Conservation (phyloP, 2,113 vertebrate species). For the Chiloscyllium plagiosum region DNA sequence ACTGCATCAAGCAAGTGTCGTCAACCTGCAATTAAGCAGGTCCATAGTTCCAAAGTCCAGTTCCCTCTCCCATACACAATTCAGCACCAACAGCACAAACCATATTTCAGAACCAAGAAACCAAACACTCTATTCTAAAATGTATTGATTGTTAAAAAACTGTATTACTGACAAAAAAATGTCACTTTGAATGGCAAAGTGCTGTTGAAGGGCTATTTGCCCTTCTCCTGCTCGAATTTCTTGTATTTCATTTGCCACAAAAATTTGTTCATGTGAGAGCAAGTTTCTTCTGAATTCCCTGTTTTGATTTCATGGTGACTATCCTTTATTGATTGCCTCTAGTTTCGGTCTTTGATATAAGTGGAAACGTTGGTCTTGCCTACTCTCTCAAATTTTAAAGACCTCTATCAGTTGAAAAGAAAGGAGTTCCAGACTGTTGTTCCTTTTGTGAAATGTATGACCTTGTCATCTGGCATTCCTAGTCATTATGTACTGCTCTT, state of each 20-base stretch:
- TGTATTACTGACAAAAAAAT: constrained; percentile 40
- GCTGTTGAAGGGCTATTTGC: no score
- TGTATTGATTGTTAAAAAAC: constrained; percentile 42
- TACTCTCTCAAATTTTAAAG: neutral
- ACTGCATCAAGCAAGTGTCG: constrained; percentile 93
- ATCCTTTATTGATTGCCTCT: neutral
- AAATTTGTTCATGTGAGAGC: neutral
- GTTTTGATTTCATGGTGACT: neutral
- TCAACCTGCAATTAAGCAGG: constrained; percentile 92
- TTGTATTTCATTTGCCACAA: neutral
- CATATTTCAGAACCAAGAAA: constrained; percentile 98
- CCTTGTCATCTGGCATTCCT: neutral
- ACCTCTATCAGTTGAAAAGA: neutral
- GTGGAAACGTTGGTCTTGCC: neutral
- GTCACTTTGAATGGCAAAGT: no score
- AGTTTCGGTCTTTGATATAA: neutral
- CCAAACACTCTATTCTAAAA: constrained; percentile 91
- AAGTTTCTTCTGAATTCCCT: neutral
- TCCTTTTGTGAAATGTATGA: neutral
- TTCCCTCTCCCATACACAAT: constrained; percentile 95
- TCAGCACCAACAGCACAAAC: constrained; percentile 89
- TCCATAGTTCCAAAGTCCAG: constrained; percentile 98
- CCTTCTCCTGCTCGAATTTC: no score
- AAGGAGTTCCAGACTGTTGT: neutral
- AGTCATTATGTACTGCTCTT: neutral